These are phyloP conservation scores for Rhineura floridana DNA, from an alignment of 2,113 vertebrate genomes.

Conservation along the genomic window DNA sequence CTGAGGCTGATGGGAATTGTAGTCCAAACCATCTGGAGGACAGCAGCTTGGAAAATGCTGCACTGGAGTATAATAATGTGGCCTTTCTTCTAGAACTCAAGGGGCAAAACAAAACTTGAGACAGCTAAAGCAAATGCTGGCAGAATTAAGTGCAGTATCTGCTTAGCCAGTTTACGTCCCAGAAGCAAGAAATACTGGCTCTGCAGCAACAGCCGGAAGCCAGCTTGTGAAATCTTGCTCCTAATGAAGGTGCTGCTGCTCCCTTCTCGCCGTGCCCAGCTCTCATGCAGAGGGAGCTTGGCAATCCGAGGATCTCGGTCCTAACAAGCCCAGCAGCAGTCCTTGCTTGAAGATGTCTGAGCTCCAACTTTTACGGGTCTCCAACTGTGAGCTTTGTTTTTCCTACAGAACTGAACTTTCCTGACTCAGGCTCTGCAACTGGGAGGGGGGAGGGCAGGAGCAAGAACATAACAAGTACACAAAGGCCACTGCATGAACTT, in stretches of 20 bases:
- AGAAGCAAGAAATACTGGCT: not conserved
- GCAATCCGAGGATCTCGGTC: not conserved
- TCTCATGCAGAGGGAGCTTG: no score
- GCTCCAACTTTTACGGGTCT: not conserved
- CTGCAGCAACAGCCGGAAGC: not conserved
- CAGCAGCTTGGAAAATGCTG: no score
- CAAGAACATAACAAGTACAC: no score
- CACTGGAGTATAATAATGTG: not conserved
- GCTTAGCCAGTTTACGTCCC: not conserved
- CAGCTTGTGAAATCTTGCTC: not conserved
- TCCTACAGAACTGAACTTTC: not conserved
- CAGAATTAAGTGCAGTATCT: not conserved
- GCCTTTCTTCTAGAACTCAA: not conserved
- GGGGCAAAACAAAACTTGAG: not conserved
- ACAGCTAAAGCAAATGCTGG: no score
- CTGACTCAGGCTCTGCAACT: not conserved
- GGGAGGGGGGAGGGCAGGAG: no score
- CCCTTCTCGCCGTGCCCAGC: not conserved
- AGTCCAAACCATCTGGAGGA: no score
- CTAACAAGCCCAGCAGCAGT: no score
- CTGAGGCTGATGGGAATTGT: no score
- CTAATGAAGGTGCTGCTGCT: not conserved
- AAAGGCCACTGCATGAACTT: not conserved
- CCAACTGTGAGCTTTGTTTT: not conserved
- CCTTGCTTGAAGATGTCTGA: not conserved